Conservation (phyloP, 2,888 invertebrate species). For the Troilus luridus region DNA sequence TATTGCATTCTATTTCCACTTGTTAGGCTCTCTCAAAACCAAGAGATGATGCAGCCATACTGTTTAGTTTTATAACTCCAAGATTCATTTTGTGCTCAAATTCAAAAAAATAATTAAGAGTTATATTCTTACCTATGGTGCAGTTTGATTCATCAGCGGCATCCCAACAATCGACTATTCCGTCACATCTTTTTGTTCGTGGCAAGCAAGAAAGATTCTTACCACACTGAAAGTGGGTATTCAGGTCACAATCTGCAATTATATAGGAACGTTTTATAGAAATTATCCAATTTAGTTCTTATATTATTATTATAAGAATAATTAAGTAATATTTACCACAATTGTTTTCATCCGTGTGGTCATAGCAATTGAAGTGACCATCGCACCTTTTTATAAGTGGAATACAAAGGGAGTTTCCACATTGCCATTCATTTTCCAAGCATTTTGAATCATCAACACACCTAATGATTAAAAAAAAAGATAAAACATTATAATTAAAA, state of each 20-base stretch:
- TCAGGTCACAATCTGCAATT: slow-evolving; percentile 76
- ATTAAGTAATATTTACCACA: slow-evolving; percentile 74
- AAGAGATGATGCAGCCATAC: too few relatives aligned
- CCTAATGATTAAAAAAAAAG: slow-evolving; percentile 68
- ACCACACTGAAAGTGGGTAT: slow-evolving; percentile 81
- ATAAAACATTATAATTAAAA: slow-evolving; percentile 32
- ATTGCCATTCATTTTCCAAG: slow-evolving; percentile 78
- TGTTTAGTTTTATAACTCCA: neutral
- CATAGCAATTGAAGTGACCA: slow-evolving; percentile 81
- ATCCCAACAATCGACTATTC: slow-evolving; percentile 84
- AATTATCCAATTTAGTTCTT: neutral
- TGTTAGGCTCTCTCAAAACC: too few relatives aligned
- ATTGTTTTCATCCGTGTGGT: slow-evolving; percentile 80
- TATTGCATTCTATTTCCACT: too few relatives aligned
- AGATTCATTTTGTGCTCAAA: neutral
- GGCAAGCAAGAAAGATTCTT: slow-evolving; percentile 81
- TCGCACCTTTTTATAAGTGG: slow-evolving; percentile 77
- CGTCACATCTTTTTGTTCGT: slow-evolving; percentile 79
- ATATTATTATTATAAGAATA: neutral
- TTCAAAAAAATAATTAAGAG: neutral
- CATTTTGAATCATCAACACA: slow-evolving; percentile 75
- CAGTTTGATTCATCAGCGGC: slow-evolving; percentile 82
- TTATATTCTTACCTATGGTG: slow-evolving; percentile 68
- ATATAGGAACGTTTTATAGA: neutral
- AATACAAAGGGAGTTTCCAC: slow-evolving; percentile 81